Evolutionary conservation across 2,797 vertebrate species (phyloP).

Genomic region (Sternarchorhynchus goeldii): DNA sequence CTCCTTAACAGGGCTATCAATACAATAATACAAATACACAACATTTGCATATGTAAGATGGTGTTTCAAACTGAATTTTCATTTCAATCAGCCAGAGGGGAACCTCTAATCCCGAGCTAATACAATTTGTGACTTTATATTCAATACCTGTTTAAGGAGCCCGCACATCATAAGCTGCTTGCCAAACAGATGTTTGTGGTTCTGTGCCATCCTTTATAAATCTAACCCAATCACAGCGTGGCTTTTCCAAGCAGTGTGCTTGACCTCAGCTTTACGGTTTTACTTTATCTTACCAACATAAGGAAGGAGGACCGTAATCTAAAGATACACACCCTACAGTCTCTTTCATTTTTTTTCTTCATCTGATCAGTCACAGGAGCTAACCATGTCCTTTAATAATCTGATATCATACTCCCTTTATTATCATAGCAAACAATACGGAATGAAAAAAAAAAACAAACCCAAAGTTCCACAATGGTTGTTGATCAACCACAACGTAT

Average conservation of each 20-base stretch:
- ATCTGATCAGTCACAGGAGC: not conserved
- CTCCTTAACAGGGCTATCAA: not conserved
- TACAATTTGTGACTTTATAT: conserved; percentile 13
- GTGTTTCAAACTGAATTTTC: not conserved
- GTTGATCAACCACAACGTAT: too few species aligned
- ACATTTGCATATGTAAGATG: not conserved
- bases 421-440: too few species aligned
- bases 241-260: not conserved
- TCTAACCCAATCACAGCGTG: conserved; percentile 21
- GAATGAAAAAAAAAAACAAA: too few species aligned
- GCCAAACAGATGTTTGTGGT: conserved; percentile 21
- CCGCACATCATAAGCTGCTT: not conserved
- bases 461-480: too few species aligned
- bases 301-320: not conserved
- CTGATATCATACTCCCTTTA: too few species aligned
- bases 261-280: not conserved
- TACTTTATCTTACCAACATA: not conserved
- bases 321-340: not conserved
- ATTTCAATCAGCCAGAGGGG: not conserved
- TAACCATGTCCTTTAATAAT: too few species aligned
- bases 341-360: too few species aligned
- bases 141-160: conserved; percentile 18
- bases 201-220: conserved; percentile 42
- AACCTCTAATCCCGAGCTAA: not conserved
- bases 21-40: not conserved